A percentile compares a stretch with the other conserved stretches of the same genome.
Conservation (phyloP, 2,797 vertebrate species). For the Eulemur coronatus region DNA sequence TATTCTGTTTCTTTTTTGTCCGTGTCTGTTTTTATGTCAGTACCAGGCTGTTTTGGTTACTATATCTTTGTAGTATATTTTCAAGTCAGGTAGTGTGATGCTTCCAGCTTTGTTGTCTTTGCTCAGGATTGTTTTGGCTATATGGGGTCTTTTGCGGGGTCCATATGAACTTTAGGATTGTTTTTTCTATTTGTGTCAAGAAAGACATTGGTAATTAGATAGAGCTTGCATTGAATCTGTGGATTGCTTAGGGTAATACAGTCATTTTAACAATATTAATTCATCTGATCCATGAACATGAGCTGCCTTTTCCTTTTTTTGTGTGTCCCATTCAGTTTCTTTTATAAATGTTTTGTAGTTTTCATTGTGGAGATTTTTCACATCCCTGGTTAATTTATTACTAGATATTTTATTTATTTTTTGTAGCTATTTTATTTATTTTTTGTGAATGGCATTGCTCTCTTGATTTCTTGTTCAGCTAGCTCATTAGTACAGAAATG, state of each 20-base stretch:
- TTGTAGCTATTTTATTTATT: background rate
- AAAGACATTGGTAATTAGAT: background rate
- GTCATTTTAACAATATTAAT: background rate
- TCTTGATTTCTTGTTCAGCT: background rate
- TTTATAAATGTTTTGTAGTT: background rate
- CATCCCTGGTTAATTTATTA: background rate
- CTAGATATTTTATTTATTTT: background rate
- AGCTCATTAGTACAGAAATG: background rate
- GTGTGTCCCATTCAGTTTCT: background rate
- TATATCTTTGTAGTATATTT: background rate
- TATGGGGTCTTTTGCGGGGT: background rate
- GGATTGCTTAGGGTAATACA: background rate
- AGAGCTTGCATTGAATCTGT: background rate
- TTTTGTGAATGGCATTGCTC: background rate
- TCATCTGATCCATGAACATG: background rate
- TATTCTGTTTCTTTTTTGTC: background rate
- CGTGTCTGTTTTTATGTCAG: background rate
- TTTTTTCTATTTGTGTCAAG: background rate
- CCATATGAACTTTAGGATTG: background rate
- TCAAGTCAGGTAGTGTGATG: background rate
- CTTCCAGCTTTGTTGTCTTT: background rate
- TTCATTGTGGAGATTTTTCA: background rate
- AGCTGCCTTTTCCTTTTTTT: background rate
- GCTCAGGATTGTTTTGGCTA: background rate
- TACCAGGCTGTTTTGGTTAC: background rate